These are phyloP conservation scores for Geophilus truncorum DNA, from an alignment of 2,888 invertebrate genomes.

Conservation along the genomic window DNA sequence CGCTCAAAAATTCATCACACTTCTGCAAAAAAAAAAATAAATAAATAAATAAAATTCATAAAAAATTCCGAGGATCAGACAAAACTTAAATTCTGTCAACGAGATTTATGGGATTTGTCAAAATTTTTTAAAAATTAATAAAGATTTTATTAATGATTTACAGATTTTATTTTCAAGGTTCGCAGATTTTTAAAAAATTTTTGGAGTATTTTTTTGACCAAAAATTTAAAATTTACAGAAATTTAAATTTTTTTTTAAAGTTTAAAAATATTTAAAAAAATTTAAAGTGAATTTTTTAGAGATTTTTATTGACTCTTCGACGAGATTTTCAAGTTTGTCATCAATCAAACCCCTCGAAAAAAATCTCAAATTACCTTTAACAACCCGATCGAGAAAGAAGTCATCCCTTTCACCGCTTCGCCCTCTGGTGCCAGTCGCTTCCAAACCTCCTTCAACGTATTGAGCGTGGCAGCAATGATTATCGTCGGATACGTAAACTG, in stretches of 20 bases:
- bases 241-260: background rate
- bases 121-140: too few species aligned
- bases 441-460: background rate
- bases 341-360: background rate
- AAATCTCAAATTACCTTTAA: background rate
- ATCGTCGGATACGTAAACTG: background rate
- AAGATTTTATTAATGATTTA: too few species aligned
- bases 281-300: background rate
- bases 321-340: too few species aligned
- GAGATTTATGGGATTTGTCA: too few species aligned
- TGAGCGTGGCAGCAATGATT: background rate
- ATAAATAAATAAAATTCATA: too few species aligned
- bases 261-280: too few species aligned
- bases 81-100: too few species aligned
- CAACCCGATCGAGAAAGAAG: background rate
- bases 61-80: too few species aligned
- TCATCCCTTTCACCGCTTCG: background rate
- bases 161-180: too few species aligned
- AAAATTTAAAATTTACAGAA: background rate
- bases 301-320: too few species aligned
- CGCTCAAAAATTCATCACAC: constrained; percentile 43
- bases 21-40: constrained; percentile 40
- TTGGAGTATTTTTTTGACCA: too few species aligned
- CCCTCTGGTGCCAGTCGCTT: background rate
- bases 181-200: too few species aligned